Base-by-base conservation (phyloP, 2,797 vertebrate genomes). In the Gouania willdenowi region DNA sequence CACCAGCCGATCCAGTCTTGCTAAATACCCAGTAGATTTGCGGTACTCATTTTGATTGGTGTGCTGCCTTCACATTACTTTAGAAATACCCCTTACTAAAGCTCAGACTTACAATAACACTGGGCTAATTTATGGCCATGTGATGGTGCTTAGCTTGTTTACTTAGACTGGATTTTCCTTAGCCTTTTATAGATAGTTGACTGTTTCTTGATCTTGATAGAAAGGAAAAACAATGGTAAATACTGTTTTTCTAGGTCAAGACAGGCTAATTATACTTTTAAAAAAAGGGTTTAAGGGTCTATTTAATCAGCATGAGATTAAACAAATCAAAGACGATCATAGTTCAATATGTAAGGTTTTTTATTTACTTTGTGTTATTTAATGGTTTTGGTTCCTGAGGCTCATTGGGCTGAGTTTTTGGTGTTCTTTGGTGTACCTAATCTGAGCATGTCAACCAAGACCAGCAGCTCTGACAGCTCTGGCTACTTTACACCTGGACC, bases 401-500 rank as follows among this genome's bases (percentile, higher is more conserved):
- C 53, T 3, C n/a, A 59, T 1, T 3, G n/a, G n/a, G n/a, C n/a
- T 30, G 30, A 21, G 20, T 34, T 44, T 26, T 1, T 1, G 62
- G 33, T 34, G 29, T 26, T 7, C 17, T 45, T 54, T 62, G 8
- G 15, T 29, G 41, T 35, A 30, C 26, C 36, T 52, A 34, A 41
- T 65, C 62, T 75, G 62, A 72, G 38, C 21, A 6, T 17, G 10
- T 39, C 14, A 34, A 22, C 38, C 32, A 21, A 57, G 69, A 55
- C 52, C 48, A 43, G 53, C 15, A 47, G 47, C 32, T 21, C 29
- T 26, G 74, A 56, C 44, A 39, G 54, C 22, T 47, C 35, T 66
- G 42, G 55, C 61, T 58, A 36, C 47, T 43, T 49, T 71, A 57
- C 64, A 79, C 62, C 60, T 78, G 63, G 45, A 40, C 57, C 44